phyloP scores from a whole-genome alignment of 2,888 invertebrate species.

The Cacoxenus indagator region DNA sequence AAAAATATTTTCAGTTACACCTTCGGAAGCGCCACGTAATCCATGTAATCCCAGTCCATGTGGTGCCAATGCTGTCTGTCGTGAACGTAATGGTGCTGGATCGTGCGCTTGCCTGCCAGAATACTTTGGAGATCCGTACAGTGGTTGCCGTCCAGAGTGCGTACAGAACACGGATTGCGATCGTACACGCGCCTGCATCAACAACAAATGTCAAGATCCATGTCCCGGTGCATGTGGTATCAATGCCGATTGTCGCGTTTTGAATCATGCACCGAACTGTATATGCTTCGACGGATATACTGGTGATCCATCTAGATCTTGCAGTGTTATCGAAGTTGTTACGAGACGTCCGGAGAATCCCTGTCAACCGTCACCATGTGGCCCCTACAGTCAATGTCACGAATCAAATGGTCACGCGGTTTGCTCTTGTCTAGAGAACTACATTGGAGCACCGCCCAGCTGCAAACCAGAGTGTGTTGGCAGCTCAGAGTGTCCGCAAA shows the following conservation, averaged over 20 bases:
- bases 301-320: slow-evolving; percentile 80
- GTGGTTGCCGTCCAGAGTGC: slow-evolving; percentile 85
- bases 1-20: slow-evolving; percentile 51
- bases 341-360: slow-evolving; percentile 70
- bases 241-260: slow-evolving; percentile 81
- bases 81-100: slow-evolving; percentile 81
- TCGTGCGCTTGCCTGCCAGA: slow-evolving; percentile 82
- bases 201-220: slow-evolving; percentile 84
- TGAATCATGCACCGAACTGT: slow-evolving; percentile 84
- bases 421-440: slow-evolving; percentile 76
- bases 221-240: slow-evolving; percentile 84
- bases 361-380: slow-evolving; percentile 78
- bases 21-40: slow-evolving; percentile 75
- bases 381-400: slow-evolving; percentile 77
- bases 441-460: slow-evolving; percentile 76
- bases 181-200: slow-evolving; percentile 79
- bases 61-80: slow-evolving; percentile 84
- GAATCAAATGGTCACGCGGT: slow-evolving; percentile 76
- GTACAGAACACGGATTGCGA: slow-evolving; percentile 83
- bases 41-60: slow-evolving; percentile 86
- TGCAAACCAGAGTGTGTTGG: slow-evolving; percentile 79
- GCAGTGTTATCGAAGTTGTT: slow-evolving; percentile 68
- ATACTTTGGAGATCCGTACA: slow-evolving; percentile 84
- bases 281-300: slow-evolving; percentile 80
- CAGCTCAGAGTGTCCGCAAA: slow-evolving; percentile 78